A percentile compares a stretch with the other conserved stretches of the same genome.
Conservation (phyloP, 2,797 vertebrate genomes). For the Phataginus tetradactyla region DNA sequence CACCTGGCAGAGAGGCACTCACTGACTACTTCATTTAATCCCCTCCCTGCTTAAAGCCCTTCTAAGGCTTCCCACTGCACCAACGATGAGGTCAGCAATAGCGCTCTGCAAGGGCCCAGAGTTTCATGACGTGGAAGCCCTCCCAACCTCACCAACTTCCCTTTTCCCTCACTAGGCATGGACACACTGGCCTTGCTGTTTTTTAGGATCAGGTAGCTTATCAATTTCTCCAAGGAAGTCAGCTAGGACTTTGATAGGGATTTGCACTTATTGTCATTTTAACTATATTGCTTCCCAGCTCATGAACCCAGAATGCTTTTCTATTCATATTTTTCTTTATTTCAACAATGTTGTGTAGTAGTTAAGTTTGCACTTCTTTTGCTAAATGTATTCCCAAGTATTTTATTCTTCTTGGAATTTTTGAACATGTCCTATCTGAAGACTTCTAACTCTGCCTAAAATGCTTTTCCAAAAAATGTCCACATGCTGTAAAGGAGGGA, state of each 20-base stretch:
- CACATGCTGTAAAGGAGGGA: too few relatives aligned
- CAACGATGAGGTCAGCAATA: background rate
- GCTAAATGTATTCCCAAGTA: background rate
- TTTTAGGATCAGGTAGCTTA: background rate
- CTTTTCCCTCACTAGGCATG: too few relatives aligned
- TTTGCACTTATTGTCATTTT: rapidly evolving
- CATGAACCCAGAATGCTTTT: background rate
- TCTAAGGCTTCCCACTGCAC: background rate
- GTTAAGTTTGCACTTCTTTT: background rate
- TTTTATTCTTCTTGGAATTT: background rate
- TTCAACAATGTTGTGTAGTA: background rate
- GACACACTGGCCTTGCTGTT: background rate
- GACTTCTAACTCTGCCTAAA: background rate
- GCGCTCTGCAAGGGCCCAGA: background rate
- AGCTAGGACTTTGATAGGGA: background rate
- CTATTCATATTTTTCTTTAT: background rate
- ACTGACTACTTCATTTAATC: background rate
- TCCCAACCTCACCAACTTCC: background rate
- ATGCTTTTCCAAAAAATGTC: background rate
- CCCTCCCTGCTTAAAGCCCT: background rate
- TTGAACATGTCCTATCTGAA: background rate
- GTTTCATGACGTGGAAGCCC: background rate
- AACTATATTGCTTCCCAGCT: background rate
- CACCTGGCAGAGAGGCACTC: background rate
- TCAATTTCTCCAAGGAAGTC: background rate